Evolutionary conservation across 1,140 invertebrate species (phyloP).

Genomic region (Eupeodes corollae): DNA sequence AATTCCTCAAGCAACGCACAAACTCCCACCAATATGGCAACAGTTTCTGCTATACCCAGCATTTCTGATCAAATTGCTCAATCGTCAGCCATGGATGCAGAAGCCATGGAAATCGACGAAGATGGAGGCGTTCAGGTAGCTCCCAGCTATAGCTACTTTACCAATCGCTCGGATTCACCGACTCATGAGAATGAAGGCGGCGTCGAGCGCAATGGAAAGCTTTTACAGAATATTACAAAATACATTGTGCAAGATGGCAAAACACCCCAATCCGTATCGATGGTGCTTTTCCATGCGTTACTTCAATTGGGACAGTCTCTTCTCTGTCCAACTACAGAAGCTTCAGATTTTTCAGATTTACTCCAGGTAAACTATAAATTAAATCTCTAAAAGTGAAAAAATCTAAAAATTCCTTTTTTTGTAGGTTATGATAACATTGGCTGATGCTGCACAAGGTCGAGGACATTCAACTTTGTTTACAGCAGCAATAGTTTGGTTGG

Average conservation of each 20-base stretch:
- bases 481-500: constrained; percentile 68
- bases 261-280: constrained; percentile 55
- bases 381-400: constrained; percentile 4
- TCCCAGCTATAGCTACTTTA: constrained; percentile 6
- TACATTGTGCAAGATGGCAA: constrained; percentile 65
- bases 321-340: constrained; percentile 52
- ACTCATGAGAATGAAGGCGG: constrained; percentile 23
- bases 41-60: constrained; percentile 33
- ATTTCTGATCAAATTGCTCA: constrained; percentile 30
- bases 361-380: constrained; percentile 48
- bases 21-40: constrained; percentile 38
- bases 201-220: constrained; percentile 56
- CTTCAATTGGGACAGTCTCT: constrained; percentile 62
- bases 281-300: constrained; percentile 61
- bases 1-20: constrained; percentile 37
- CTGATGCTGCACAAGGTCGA: constrained; percentile 62
- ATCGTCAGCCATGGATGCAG: constrained; percentile 12
- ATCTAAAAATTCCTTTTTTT: too few species aligned
- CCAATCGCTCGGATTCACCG: constrained; percentile 23
- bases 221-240: constrained; percentile 59
- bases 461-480: constrained; percentile 72
- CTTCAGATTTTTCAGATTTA: constrained; percentile 65
- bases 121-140: constrained; percentile 22
- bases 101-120: constrained; percentile 36
- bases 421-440: constrained; percentile 58